These are phyloP conservation scores for Schlechtendalia chinensis DNA, from an alignment of 1,140 invertebrate species.

Conservation along the genomic window DNA sequence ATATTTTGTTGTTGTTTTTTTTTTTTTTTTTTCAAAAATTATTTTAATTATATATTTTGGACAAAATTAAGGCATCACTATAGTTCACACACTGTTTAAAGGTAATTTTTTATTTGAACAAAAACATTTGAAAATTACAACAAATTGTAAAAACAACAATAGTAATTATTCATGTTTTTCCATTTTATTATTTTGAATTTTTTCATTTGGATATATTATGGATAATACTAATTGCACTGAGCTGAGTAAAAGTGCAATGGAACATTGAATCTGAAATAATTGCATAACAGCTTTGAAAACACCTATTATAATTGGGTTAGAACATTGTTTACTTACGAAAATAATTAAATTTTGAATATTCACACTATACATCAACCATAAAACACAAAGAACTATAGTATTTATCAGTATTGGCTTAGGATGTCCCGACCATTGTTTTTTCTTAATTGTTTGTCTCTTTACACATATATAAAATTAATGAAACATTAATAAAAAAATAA, in stretches of 20 bases:
- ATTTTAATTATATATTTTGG: conserved; percentile 21
- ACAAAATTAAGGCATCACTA: conserved; percentile 16
- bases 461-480: not conserved
- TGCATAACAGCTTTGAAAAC: not conserved
- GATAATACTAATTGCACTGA: not conserved
- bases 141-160: conserved; percentile 27
- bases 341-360: conserved; percentile 10
- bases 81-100: conserved; percentile 13
- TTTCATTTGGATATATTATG: not conserved
- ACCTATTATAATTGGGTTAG: not conserved
- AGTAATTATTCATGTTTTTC: conserved; percentile 25
- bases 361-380: conserved; percentile 42
- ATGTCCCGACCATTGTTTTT: conserved; percentile 31
- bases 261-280: conserved; percentile 37
- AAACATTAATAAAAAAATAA: too few species aligned
- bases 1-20: conserved; percentile 13
- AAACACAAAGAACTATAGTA: not conserved
- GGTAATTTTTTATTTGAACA: conserved; percentile 34
- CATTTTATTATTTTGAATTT: not conserved
- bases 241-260: not conserved
- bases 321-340: conserved; percentile 22
- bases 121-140: conserved; percentile 23
- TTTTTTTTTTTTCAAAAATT: conserved; percentile 32
- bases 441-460: conserved; percentile 24
- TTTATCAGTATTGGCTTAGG: conserved; percentile 38